Conservation (phyloP, 35 echinoderm and acorn worm species). For the Heliocidaris tuberculata region DNA sequence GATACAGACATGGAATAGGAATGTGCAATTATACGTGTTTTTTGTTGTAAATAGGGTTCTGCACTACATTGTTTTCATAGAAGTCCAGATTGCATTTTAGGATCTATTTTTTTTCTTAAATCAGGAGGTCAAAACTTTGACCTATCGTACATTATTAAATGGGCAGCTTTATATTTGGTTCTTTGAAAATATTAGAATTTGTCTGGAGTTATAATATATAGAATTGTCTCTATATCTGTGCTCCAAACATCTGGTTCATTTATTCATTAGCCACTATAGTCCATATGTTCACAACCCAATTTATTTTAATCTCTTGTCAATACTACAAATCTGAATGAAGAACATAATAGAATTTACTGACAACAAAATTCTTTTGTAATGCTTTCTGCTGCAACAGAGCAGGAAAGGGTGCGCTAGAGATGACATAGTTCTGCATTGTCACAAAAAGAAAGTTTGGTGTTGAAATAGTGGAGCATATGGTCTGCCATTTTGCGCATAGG, state of each 20-base stretch:
- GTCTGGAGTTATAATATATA: neutral
- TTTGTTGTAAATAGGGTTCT: too few relatives aligned
- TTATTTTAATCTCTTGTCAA: neutral
- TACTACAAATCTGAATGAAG: neutral
- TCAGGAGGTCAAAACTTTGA: too few relatives aligned
- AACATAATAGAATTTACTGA: neutral
- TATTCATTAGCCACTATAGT: neutral
- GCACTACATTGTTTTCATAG: too few relatives aligned
- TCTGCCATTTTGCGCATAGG: neutral
- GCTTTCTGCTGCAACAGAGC: neutral
- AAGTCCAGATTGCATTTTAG: too few relatives aligned
- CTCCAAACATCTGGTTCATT: neutral
- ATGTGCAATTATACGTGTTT: too few relatives aligned
- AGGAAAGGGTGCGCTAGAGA: neutral
- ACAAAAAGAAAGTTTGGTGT: neutral
- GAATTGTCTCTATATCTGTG: neutral
- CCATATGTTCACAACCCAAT: neutral
- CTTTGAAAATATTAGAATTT: neutral
- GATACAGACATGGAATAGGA: too few relatives aligned
- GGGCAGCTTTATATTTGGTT: too few relatives aligned
- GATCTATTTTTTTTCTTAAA: too few relatives aligned
- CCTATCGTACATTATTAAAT: too few relatives aligned
- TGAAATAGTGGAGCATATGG: neutral
- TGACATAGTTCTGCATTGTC: neutral
- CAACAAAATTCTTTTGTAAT: neutral